Evolutionary conservation across 2,797 vertebrate genomes (phyloP), one percentile per base, ranked within the genome.

Genomic region (Crocidura indochinensis): DNA sequence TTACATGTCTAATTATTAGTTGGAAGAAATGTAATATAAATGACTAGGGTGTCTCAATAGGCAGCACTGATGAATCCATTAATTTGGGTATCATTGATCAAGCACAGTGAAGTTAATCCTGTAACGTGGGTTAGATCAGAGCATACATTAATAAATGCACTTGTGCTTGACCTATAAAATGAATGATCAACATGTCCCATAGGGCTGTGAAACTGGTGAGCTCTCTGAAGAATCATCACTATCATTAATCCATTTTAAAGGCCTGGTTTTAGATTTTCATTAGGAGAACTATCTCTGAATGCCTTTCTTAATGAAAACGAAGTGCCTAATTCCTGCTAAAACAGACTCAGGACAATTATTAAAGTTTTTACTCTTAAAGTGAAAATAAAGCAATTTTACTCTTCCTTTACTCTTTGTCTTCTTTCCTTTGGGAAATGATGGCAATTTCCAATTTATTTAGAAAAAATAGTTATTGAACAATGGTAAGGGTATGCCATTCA

Each of bases 221-320:
- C 95, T 94, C 94, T 95, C 94, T 95, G 88, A 94, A 97, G 93
- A 96, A 94, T 94, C 96, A 95, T 95, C 94, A 94, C 91, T 87
- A 95, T 90, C 90, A 82, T 92, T 91, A 88, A 92, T 83, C 86
- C 90, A 82, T 96, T 96, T 96, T 94, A 95, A 94, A 96, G 94
- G 94, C 94, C 95, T 96, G 83, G 92, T 95, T 97, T 95, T 97
- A 92, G 92, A 97, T 97, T 95, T 94, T 96, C 93, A 97, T 96
- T 95, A 95, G 79, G 73, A 93, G 90, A 97, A 95, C 95, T 92
- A 96, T 84, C 94, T 96, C 53, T 93, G 93, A 95, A 95, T 87
- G 93, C 74, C 87, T 88, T 86, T 86, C 88, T 81, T 96, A 96
- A 96, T 92, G 94, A 94, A 96, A 96, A 95, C 81, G 92, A 91